Base-by-base conservation (phyloP, 30 jellyfish, hydroid and myxozoan species). In the Hydractinia echinata region DNA sequence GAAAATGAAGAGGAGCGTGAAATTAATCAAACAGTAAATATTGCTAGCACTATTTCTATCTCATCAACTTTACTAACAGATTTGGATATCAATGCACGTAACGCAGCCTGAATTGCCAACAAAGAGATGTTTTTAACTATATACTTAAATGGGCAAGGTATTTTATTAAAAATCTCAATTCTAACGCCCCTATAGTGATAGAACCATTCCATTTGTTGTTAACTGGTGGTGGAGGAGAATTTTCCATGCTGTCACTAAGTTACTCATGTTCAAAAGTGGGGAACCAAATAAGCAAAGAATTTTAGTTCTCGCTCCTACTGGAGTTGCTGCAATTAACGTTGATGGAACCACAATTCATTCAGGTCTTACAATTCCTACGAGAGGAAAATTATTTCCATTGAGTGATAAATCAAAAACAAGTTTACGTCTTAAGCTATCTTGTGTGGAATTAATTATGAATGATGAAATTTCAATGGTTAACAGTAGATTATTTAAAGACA, bases 391-490 rank as follows among this genome's bases (percentile, higher is more conserved):
- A 61, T 48, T 19, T 6, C 80, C 80, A 14, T 18, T 70, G 51
- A 49, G 51, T 70, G 58, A 70, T 20, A 70, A 70, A 49, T 21
- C 54, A 14, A 21, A 70, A 49, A 5, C 7, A 18, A 49, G 56
- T 60, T 44, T 77, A 20, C 53, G 85, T 11, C 5, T 19, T 20
- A 51, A 20, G 44, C 79, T 77, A 8, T 77, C 80, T 11, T 49
- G 18, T 11, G 73, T 77, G 55, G 49, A 53, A 51, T 61, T 77
- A 30, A 4, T 78, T 5, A 78, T 78, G 4, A 78, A 62, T 78
- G 86, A 78, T 78, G 82, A 78, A 60, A 78, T 78, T 16, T 78
- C 86, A 18, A 78, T 78, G 82, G 86, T 78, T 60, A 54, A 79
- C 11, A 48, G 54, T 62, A 21, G 51, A 4, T 60, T 15, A 8